Base-by-base conservation (phyloP, 2,113 vertebrate genomes). In the Catagonus wagneri region DNA sequence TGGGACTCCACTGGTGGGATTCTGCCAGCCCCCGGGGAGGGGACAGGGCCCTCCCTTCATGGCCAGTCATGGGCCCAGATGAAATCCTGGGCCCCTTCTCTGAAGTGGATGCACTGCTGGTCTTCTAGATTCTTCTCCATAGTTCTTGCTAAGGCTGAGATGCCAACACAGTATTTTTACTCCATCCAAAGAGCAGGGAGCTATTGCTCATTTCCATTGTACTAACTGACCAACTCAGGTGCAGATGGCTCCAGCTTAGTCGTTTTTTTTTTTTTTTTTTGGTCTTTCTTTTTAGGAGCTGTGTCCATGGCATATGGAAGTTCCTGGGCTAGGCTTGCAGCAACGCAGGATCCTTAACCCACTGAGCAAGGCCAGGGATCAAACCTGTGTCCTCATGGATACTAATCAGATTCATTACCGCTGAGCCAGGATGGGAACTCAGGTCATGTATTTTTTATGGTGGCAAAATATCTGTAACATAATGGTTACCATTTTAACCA, bases 91-190 rank as follows among this genome's bases (percentile, higher is more conserved):
- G 13, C 25, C n/a, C 25, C 14, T 16, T 91, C 68, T 79, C 34
- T 65, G 56, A 93, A 89, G 1, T 0, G 52, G 22, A 17, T 10
- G 83, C 68, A 75, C 56, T 74, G 20, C 44, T 83, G 69, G 50
- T 87, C 34, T 97, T 63, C 63, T 86, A 63, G n/a, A 86, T 93
- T 96, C 69, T 80, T 94, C n/a, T 54, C 0, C n/a, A 60, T 95
- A 27, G 63, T 90, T 95, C 85, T 93, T 63, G 29, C 4, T 66
- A 85, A 50, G 68, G 83, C 81, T 15, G 32, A 29, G 50, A 54
- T 94, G 80, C 36, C 81, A 75, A n/a, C 36, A 76, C 9, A 20
- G 3, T 72, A 27, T 83, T 96, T 94, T 85, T 32, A 27, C 66
- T 75, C 69, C 68, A 2, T 60, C 25, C 2, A 6, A 66, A 68